Evolutionary conservation across 2,888 invertebrate species (phyloP).

Genomic region (Brachyptera risi): DNA sequence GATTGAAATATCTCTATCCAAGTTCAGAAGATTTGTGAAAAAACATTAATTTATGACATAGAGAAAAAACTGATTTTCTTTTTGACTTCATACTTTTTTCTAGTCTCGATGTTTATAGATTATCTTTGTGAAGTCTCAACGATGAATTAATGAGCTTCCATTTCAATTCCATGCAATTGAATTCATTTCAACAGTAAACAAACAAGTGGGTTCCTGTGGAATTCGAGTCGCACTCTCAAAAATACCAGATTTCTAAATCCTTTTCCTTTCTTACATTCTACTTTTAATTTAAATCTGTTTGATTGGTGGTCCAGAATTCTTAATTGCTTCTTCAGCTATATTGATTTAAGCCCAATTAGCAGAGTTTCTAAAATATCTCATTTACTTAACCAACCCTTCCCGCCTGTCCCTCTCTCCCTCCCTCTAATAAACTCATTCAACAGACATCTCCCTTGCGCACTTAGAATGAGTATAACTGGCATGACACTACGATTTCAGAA

Average conservation of each 20-base stretch:
- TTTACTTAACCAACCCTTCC: neutral
- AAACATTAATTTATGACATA: constrained; percentile 12
- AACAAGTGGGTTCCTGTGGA: constrained; percentile 4
- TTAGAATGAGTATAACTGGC: no score
- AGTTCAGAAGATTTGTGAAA: neutral
- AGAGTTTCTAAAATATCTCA: neutral
- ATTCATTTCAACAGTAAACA: neutral
- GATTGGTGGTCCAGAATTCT: constrained; percentile 1
- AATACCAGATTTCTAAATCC: neutral
- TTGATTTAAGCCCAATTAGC: constrained; percentile 14
- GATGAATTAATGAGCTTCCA: no score
- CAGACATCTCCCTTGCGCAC: neutral
- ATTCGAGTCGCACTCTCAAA: neutral
- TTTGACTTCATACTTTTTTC: no score
- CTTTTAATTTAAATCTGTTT: constrained; percentile 11
- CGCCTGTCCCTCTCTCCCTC: neutral
- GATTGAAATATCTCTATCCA: constrained; percentile 12
- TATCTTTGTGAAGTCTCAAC: no score
- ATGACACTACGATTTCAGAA: no score
- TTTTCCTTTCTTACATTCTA: neutral
- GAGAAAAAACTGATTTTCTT: no score
- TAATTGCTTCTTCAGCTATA: constrained; percentile 11
- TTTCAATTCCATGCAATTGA: no score
- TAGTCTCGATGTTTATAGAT: no score
- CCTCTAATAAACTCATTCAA: neutral